A percentile compares a stretch with the other conserved stretches of the same genome.
phyloP scores from a whole-genome alignment of 2,888 invertebrate species.

The Pachymerium ferrugineum region DNA sequence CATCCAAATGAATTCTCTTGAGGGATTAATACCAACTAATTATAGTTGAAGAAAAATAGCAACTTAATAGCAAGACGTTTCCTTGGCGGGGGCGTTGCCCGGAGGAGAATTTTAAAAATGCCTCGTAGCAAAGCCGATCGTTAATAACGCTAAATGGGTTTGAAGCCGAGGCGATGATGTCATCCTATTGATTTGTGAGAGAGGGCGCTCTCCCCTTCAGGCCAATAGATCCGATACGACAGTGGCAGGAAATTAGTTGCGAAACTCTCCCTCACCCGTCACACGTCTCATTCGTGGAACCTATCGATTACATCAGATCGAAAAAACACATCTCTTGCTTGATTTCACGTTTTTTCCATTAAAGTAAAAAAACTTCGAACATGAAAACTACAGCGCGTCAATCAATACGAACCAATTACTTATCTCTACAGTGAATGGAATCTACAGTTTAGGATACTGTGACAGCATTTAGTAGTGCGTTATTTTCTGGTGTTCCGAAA shows the following conservation, averaged over 20 bases:
- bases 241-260: conserved; percentile 27
- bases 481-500: too few species aligned
- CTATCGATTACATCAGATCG: conserved; percentile 22
- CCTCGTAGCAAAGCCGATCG: not conserved
- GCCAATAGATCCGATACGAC: conserved; percentile 27
- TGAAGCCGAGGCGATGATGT: conserved; percentile 15
- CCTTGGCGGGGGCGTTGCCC: too few species aligned
- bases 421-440: too few species aligned
- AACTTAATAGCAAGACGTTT: too few species aligned
- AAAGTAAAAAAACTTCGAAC: not conserved
- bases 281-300: conserved; percentile 3
- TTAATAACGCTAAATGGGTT: conserved; percentile 25
- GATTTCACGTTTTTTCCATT: not conserved
- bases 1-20: too few species aligned
- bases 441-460: too few species aligned
- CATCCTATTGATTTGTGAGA: not conserved
- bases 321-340: not conserved
- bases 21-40: too few species aligned
- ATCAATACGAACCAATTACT: too few species aligned
- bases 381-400: too few species aligned
- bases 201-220: conserved; percentile 1
- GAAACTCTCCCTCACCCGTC: not conserved
- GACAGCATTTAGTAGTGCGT: too few species aligned
- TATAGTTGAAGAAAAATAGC: too few species aligned
- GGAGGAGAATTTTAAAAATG: not conserved